A percentile compares a stretch with the other conserved stretches of the same genome.
phyloP scores from a whole-genome alignment of 2,888 invertebrate species.

The Neoitamus cyanurus region DNA sequence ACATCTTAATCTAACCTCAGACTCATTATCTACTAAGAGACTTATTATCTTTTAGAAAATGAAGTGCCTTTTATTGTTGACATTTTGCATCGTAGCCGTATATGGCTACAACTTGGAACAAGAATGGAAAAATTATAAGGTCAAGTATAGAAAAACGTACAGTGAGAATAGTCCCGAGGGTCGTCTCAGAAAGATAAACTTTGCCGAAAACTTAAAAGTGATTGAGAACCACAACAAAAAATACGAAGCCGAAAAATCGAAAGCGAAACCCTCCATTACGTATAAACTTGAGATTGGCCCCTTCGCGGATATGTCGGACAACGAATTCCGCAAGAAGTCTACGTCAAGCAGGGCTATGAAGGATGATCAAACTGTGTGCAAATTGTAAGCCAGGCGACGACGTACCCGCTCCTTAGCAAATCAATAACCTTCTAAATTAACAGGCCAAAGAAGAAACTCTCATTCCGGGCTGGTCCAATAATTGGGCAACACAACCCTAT shows the following conservation, averaged over 20 bases:
- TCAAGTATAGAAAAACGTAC: background rate
- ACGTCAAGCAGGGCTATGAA: background rate
- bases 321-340: background rate
- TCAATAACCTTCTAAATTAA: background rate
- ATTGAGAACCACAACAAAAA: background rate
- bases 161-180: background rate
- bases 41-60: background rate
- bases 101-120: slow-evolving; percentile 30
- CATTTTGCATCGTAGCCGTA: background rate
- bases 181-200: background rate
- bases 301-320: background rate
- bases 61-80: background rate
- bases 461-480: slow-evolving; percentile 11
- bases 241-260: background rate
- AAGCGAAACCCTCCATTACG: background rate
- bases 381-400: background rate
- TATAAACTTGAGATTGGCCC: background rate
- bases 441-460: background rate
- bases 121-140: slow-evolving; percentile 31
- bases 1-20: no score
- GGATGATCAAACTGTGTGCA: background rate
- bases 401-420: background rate
- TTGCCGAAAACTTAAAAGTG: background rate
- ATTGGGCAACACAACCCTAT: background rate
- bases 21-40: no score